Base-by-base conservation (phyloP, 1,140 invertebrate genomes). In the Penaeus vannamei region DNA sequence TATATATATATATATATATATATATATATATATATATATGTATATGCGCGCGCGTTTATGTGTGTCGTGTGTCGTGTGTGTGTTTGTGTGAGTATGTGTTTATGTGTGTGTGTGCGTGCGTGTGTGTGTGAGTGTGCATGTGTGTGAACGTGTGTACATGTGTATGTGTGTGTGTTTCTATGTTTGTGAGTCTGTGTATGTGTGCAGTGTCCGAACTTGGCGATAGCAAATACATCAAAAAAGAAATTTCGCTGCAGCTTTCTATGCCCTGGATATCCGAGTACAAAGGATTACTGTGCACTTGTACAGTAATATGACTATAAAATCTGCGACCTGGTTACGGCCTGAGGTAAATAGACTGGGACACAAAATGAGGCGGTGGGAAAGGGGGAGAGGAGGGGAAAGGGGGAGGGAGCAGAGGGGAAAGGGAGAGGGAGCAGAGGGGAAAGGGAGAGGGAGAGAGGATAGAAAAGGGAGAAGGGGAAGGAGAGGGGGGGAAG, bases 11-110 rank as follows among this genome's bases (percentile, higher is more conserved):
- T 83, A 62, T 83, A 29, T 83, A 36, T 61, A 60, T 83, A 2
- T 83, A 62, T 83, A 10, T 83, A 62, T 83, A 10, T 83, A 29
- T 83, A 17, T 83, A 62, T 83, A 14, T 83, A 62, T 83, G 26
- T 83, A 12, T 84, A 42, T 84, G 29, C 69, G 14, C 72, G 19
- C 72, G 64, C 42, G 36, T 29, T 46, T 66, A n/a, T 66, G 32
- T 69, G 36, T 66, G 32, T 84, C 42, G 64, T 84, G 36, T 66
- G 64, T 84, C 69, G 46, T 60, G 76, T 86, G 29, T 86, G 36
- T 76, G 53, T 42, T 46, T 81, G 42, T 81, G 60, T 82, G 60
- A 61, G 60, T 59, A 29, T 82, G 60, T 82, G 60, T 82, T 4
- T 83, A 29, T 83, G 60, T 83, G 60, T 83, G 60, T 83, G 60